These are phyloP conservation scores for Leptinotarsa defecta DNA, from an alignment of 1,140 invertebrate genomes.

Conservation along the genomic window DNA sequence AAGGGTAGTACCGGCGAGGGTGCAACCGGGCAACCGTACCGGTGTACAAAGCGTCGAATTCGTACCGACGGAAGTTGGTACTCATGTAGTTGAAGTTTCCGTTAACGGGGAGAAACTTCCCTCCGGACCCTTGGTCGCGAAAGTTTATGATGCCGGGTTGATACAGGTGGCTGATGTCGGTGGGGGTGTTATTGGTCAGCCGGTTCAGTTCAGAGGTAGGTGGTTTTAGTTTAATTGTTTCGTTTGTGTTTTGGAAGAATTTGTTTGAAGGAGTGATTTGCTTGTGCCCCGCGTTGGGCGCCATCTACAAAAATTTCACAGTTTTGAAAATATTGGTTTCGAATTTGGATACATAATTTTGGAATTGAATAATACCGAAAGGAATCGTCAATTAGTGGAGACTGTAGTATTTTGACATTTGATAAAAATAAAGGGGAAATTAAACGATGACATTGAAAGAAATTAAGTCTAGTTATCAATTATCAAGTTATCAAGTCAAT, in stretches of 20 bases:
- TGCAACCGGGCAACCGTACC: constrained; percentile 72
- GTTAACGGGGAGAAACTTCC: constrained; percentile 85
- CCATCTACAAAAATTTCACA: too few species aligned
- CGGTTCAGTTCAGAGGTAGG: constrained; percentile 89
- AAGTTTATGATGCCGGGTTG: constrained; percentile 90
- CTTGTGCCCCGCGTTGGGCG: too few species aligned
- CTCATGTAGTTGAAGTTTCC: constrained; percentile 81
- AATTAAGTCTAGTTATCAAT: too few species aligned
- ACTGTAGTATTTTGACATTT: too few species aligned
- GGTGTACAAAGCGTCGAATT: constrained; percentile 89
- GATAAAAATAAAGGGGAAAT: too few species aligned
- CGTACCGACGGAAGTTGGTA: constrained; percentile 87
- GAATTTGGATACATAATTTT: too few species aligned
- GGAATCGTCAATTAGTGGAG: too few species aligned
- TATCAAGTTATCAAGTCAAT: too few species aligned
- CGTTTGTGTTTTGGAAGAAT: not conserved
- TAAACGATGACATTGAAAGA: too few species aligned
- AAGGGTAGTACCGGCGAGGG: constrained; percentile 68
- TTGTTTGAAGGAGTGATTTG: too few species aligned
- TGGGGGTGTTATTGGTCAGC: constrained; percentile 87
- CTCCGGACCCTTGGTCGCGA: constrained; percentile 84
- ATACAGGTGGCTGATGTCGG: constrained; percentile 91
- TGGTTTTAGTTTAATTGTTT: not conserved
- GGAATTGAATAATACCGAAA: too few species aligned
- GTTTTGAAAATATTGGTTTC: too few species aligned